Evolutionary conservation across 2,797 vertebrate genomes (phyloP), one percentile per base, ranked within the genome.

Genomic region (Parotocinclus haroldoi): DNA sequence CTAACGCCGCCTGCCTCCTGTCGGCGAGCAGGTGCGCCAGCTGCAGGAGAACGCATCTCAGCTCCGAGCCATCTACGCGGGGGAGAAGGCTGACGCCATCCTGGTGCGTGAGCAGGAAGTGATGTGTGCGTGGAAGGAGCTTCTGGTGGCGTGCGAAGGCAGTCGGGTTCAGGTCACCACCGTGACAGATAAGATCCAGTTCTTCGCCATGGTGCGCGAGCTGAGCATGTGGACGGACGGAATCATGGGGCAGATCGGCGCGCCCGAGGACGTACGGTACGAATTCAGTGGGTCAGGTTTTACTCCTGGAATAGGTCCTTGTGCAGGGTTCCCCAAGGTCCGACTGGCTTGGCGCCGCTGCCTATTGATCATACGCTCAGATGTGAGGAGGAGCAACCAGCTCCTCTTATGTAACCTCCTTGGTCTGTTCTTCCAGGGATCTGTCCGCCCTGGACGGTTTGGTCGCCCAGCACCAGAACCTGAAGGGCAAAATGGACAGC

Each of bases 221-320:
- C 90, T 96, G 70, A 90, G 93, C 81, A 91, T 97, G 78, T 97
- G 95, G 95, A 97, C 95, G 89, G 94, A 97, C 9, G 94, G 92
- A 49, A 90, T 96, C 80, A 93, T 92, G 84, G 89, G 94, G 49
- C 94, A 94, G 83, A 96, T 97, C 60, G 86, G 91, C 84, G 83
- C 88, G 75, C 7, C 27, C 11, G 93, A 96, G 56, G 91, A 94
- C 38, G 93, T 94, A 17, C 91, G 95, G 95, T 96, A 80, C 65
- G 77, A 68, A 6, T 8, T 50, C n/a, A 9, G n/a, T 11, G 14
- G 48, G 48, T 49, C 48, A 16, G 7, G 45, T 46, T 10, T 11
- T 46, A 11, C 45, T 46, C 45, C 9, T 46, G 45, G 45, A 11
- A n/a, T 46, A 46, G 45, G 14, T 14, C 48, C 13, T 14, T 14